phyloP scores from a whole-genome alignment of 2,888 invertebrate species.

The Dryobotodes eremita region DNA sequence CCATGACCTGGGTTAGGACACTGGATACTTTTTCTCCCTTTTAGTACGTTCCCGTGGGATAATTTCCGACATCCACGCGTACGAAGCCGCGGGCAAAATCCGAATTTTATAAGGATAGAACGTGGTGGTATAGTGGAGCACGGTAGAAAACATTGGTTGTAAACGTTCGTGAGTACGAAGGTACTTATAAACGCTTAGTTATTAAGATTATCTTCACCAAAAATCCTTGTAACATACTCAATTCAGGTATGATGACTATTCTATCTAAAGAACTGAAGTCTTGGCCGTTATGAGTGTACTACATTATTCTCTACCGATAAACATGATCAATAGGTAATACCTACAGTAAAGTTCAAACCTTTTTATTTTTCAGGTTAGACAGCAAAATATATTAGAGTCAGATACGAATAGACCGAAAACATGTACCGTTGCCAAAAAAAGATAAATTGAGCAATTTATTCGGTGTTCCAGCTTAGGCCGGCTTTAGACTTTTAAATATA shows the following conservation, averaged over 20 bases:
- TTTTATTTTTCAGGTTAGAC: slow-evolving; percentile 59
- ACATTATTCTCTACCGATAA: slow-evolving; percentile 5
- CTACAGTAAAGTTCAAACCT: slow-evolving; percentile 24
- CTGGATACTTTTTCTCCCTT: too few relatives aligned
- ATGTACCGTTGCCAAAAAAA: slow-evolving; percentile 70
- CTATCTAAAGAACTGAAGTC: background rate
- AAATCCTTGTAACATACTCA: background rate
- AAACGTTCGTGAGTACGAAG: background rate
- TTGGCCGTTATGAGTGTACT: background rate
- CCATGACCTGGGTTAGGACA: too few relatives aligned
- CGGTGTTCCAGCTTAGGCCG: slow-evolving; percentile 63
- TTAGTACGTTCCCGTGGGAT: too few relatives aligned
- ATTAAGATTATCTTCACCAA: background rate
- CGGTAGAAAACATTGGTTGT: background rate
- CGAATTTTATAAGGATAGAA: background rate
- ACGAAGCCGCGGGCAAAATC: too few relatives aligned
- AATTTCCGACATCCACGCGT: too few relatives aligned
- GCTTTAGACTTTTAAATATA: slow-evolving; percentile 65
- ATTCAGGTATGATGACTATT: background rate
- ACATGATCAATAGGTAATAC: slow-evolving; percentile 9
- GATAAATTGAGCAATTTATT: slow-evolving; percentile 70
- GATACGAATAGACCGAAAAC: slow-evolving; percentile 63
- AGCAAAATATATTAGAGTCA: slow-evolving; percentile 63
- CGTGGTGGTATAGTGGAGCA: background rate
- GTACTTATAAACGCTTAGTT: background rate